Evolutionary conservation across 2,888 invertebrate species (phyloP).

Genomic region (Octonoba sinensis): DNA sequence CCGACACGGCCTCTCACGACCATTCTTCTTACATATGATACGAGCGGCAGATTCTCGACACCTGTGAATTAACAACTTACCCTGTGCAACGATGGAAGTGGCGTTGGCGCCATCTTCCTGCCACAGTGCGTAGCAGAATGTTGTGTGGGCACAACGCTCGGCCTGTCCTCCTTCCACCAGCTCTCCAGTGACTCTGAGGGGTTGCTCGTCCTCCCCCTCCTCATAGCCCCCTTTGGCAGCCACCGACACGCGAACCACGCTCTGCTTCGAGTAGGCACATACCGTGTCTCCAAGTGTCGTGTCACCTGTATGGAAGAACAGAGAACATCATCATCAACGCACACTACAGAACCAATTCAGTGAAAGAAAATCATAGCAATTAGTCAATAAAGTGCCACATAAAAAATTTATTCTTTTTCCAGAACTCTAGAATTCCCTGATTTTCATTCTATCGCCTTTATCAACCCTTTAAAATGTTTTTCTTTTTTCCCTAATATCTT

Average conservation of each 20-base stretch:
- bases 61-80: too few relatives aligned
- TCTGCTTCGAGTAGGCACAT: slow-evolving; percentile 50
- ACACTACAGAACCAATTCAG: too few relatives aligned
- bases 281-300: slow-evolving; percentile 18
- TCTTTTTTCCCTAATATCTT: too few relatives aligned
- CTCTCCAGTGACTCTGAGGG: slow-evolving; percentile 25
- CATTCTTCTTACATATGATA: too few relatives aligned
- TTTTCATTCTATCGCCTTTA: too few relatives aligned
- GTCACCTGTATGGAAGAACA: slow-evolving; percentile 10
- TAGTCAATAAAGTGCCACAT: too few relatives aligned
- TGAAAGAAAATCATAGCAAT: too few relatives aligned
- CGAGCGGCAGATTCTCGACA: too few relatives aligned
- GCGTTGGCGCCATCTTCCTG: slow-evolving; percentile 76
- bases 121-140: slow-evolving; percentile 83
- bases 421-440: too few relatives aligned
- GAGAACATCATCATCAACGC: not conserved
- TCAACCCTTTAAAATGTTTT: too few relatives aligned
- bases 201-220: slow-evolving; percentile 35
- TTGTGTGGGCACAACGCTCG: slow-evolving; percentile 69
- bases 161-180: slow-evolving; percentile 64
- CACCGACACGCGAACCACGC: slow-evolving; percentile 29
- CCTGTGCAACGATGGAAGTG: slow-evolving; percentile 78
- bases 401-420: too few relatives aligned
- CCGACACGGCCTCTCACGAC: too few relatives aligned
- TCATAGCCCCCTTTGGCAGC: slow-evolving; percentile 25